These are phyloP conservation scores for Troides aeacus DNA, from an alignment of 2,888 invertebrate genomes.

Conservation along the genomic window DNA sequence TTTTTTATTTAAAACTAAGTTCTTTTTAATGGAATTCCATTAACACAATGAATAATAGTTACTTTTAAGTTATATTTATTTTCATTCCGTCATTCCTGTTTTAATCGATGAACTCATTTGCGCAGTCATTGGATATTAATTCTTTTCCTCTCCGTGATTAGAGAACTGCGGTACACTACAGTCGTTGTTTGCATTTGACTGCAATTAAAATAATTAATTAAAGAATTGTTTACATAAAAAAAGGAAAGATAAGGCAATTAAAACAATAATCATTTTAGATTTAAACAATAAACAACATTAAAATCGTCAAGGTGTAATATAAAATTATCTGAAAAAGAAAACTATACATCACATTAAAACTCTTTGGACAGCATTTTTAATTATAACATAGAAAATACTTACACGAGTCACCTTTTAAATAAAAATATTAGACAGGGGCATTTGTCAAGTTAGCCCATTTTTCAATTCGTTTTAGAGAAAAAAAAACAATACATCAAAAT, in stretches of 20 bases:
- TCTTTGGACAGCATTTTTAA: background rate
- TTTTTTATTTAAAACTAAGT: background rate
- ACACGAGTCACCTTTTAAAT: background rate
- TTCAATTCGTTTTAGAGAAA: too few species aligned
- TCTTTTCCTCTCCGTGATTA: background rate
- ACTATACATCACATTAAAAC: background rate
- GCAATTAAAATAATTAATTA: background rate
- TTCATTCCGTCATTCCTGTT: slow-evolving; percentile 4
- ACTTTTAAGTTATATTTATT: slow-evolving; percentile 15
- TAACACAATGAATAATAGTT: slow-evolving; percentile 4
- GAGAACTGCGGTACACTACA: slow-evolving; percentile 1
- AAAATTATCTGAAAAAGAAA: background rate
- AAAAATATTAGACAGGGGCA: background rate
- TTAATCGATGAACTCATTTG: slow-evolving; percentile 16
- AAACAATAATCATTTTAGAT: background rate
- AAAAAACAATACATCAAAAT: too few species aligned
- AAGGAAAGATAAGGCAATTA: background rate
- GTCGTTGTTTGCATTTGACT: slow-evolving; percentile 1
- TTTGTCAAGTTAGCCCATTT: too few species aligned
- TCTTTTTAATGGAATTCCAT: slow-evolving; percentile 4
- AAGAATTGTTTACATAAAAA: background rate
- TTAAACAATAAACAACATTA: background rate
- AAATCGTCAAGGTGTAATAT: background rate
- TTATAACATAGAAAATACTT: background rate
- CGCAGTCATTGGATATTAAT: slow-evolving; percentile 4